These are phyloP conservation scores for Cotesia congregata DNA, from an alignment of 2,888 invertebrate genomes.

Conservation along the genomic window DNA sequence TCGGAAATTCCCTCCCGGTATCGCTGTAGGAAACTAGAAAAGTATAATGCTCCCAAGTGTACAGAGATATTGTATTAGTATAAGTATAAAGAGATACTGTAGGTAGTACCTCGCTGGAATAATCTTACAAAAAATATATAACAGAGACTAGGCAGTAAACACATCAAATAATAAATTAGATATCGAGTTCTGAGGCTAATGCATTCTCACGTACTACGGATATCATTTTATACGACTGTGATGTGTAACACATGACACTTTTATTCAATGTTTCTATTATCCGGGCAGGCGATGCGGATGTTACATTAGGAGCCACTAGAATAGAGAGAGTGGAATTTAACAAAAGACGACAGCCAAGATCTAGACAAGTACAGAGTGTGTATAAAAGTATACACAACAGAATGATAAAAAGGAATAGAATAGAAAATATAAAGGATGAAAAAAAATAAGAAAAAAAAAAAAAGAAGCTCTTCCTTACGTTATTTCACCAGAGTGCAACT, in stretches of 20 bases:
- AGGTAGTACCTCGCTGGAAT: conserved; percentile 24
- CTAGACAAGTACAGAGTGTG: conserved; percentile 1
- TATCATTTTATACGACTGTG: background rate
- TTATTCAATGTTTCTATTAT: background rate
- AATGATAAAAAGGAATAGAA: conserved; percentile 10
- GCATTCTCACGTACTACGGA: conserved; percentile 48
- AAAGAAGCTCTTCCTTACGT: conserved; percentile 12
- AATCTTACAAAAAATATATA: conserved; percentile 39
- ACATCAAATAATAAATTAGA: conserved; percentile 54
- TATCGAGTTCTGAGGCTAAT: conserved; percentile 51
- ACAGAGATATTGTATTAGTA: conserved; percentile 42
- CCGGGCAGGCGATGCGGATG: background rate
- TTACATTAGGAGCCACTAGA: background rate
- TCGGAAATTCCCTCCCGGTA: conserved; percentile 43
- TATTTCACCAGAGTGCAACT: conserved; percentile 15
- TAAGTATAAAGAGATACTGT: conserved; percentile 27
- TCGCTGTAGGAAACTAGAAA: conserved; percentile 25
- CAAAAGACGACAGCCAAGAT: conserved; percentile 1
- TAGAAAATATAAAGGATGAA: background rate
- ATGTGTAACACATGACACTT: conserved; percentile 9
- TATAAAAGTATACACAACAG: conserved; percentile 5
- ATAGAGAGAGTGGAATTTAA: conserved; percentile 11
- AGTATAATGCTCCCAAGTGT: conserved; percentile 50
- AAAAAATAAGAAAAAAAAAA: background rate
- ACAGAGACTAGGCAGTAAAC: conserved; percentile 47